Percentiles rank a stretch among this genome's conserved stretches.
Evolutionary conservation across 2,113 vertebrate genomes (phyloP).

Genomic region (Poeciliopsis retropinna): DNA sequence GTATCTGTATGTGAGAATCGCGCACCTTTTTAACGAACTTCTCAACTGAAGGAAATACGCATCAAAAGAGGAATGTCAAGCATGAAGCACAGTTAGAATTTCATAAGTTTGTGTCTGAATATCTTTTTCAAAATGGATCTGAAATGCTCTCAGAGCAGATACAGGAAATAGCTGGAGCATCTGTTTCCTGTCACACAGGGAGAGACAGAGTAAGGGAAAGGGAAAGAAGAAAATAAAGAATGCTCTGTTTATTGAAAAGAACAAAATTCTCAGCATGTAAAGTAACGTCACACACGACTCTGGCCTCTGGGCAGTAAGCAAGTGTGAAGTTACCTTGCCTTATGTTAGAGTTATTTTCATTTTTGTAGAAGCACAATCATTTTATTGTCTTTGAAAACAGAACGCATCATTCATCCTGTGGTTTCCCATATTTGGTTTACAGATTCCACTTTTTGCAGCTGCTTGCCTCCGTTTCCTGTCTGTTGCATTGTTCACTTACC

Average conservation of each 20-base stretch:
- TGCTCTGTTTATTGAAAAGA: constrained; percentile 18
- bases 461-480: neutral
- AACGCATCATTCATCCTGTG: neutral
- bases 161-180: constrained; percentile 77
- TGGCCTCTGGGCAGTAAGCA: neutral
- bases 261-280: neutral
- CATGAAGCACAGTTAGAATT: constrained; percentile 14
- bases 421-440: neutral
- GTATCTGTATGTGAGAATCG: neutral
- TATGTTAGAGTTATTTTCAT: neutral
- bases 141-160: constrained; percentile 55
- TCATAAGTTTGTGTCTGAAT: neutral
- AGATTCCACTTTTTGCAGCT: constrained; percentile 15
- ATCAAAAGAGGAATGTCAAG: constrained; percentile 9
- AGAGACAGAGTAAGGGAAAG: constrained; percentile 16
- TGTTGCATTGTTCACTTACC: neutral
- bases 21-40: neutral
- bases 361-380: neutral
- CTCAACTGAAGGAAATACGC: neutral
- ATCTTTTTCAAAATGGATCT: constrained; percentile 29
- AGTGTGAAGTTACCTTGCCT: neutral
- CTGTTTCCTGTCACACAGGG: constrained; percentile 72
- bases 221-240: constrained; percentile 35
- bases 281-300: neutral
- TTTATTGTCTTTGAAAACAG: neutral